phyloP scores from a whole-genome alignment of 2,888 invertebrate genomes.

The Leucophenga maculata region DNA sequence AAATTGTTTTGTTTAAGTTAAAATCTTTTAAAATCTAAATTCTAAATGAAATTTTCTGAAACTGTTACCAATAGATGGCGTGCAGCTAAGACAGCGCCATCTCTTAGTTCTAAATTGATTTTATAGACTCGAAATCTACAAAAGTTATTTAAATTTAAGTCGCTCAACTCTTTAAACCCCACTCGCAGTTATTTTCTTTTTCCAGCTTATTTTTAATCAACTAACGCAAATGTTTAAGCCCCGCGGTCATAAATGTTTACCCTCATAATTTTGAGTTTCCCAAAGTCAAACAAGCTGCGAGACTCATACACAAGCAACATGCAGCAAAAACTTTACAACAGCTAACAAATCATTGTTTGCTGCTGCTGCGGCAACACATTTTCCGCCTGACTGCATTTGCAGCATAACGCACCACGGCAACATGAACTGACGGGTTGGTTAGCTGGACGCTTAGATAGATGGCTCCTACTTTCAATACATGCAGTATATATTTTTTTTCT shows the following conservation, averaged over 20 bases:
- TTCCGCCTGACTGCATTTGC: constrained; percentile 6
- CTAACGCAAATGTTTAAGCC: constrained; percentile 38
- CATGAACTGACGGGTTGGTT: no score
- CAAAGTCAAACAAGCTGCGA: constrained; percentile 57
- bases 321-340: constrained; percentile 4
- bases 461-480: constrained; percentile 18
- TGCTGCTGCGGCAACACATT: constrained; percentile 38
- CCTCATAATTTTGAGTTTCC: constrained; percentile 61
- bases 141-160: no score
- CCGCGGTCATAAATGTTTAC: constrained; percentile 64
- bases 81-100: no score
- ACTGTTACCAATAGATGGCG: no score
- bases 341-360: constrained; percentile 27
- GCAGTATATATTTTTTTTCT: no score
- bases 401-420: background rate
- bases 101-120: no score
- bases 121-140: no score
- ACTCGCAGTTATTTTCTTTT: background rate
- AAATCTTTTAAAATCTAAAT: no score
- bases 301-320: constrained; percentile 25
- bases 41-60: no score
- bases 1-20: no score
- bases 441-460: background rate
- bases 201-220: constrained; percentile 14
- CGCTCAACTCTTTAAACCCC: no score